These are phyloP conservation scores for Lepilemur septentrionalis DNA, from an alignment of 2,797 vertebrate genomes.

Conservation along the genomic window DNA sequence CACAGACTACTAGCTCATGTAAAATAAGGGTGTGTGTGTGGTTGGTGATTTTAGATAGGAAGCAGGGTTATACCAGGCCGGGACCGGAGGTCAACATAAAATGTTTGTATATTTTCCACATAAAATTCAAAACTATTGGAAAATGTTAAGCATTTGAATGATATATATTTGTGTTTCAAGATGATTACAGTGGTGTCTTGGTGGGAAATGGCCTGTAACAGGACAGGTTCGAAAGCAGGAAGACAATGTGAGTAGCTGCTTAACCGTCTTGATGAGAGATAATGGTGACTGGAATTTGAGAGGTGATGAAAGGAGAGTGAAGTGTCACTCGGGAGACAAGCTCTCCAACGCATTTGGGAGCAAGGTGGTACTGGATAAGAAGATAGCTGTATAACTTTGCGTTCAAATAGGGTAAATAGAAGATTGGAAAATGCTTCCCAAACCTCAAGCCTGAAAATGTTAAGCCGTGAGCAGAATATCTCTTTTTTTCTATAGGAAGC, in stretches of 20 bases:
- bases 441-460: not conserved
- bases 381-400: not conserved
- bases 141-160: not conserved
- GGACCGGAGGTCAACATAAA: not conserved
- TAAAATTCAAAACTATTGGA: not conserved
- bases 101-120: not conserved
- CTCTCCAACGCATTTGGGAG: not conserved
- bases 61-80: not conserved
- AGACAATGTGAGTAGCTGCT: not conserved
- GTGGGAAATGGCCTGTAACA: no score
- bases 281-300: not conserved
- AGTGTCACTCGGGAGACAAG: not conserved
- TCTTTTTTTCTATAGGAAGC: not conserved
- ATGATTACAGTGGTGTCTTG: not conserved
- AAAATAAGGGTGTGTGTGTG: not conserved
- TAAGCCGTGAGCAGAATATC: not conserved
- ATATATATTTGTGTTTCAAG: not conserved
- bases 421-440: not conserved
- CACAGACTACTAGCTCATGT: not conserved
- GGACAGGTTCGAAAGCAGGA: not conserved
- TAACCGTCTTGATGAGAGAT: not conserved
- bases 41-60: not conserved
- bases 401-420: not conserved
- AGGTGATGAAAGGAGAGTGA: not conserved
- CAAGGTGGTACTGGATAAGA: rapidly evolving